A percentile compares a stretch with the other conserved stretches of the same genome.
phyloP scores from a whole-genome alignment of 2,113 vertebrate species.

The Amazona vittata region DNA sequence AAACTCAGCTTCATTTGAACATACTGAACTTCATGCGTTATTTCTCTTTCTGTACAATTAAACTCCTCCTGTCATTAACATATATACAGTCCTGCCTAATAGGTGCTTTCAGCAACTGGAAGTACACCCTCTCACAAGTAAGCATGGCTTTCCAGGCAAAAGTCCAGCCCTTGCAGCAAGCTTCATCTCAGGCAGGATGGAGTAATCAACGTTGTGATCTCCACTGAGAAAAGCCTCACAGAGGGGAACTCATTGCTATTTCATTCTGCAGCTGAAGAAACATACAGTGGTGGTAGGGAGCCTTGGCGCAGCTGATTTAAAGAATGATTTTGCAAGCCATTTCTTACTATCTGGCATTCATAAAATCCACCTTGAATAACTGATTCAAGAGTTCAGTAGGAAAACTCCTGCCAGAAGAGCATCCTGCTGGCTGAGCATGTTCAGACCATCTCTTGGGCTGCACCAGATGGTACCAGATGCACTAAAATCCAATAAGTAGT shows the following conservation, averaged over 20 bases:
- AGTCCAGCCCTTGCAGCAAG: background rate
- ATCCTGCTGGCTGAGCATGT: background rate
- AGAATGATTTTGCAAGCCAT: background rate
- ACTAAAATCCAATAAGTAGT: background rate
- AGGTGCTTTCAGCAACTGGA: background rate
- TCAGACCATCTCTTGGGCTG: background rate
- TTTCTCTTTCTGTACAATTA: background rate
- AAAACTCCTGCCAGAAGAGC: background rate
- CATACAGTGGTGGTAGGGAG: conserved; percentile 36
- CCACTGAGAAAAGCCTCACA: background rate
- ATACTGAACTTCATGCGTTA: background rate
- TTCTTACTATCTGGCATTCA: background rate
- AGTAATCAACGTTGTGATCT: background rate
- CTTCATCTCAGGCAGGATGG: background rate
- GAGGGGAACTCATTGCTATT: conserved; percentile 27
- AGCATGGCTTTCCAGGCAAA: background rate
- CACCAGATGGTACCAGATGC: background rate
- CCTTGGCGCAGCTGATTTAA: conserved; percentile 10
- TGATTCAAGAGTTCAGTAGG: background rate
- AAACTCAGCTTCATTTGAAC: background rate
- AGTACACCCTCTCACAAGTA: background rate
- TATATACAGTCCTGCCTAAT: background rate
- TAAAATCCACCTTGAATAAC: conserved; percentile 1
- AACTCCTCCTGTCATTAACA: rapidly evolving
- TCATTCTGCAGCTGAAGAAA: conserved; percentile 58